A percentile compares a stretch with the other conserved stretches of the same genome.
These are phyloP conservation scores for Platygyra sinensis DNA, from an alignment of 64 coral and sea anemone species.

Conservation along the genomic window DNA sequence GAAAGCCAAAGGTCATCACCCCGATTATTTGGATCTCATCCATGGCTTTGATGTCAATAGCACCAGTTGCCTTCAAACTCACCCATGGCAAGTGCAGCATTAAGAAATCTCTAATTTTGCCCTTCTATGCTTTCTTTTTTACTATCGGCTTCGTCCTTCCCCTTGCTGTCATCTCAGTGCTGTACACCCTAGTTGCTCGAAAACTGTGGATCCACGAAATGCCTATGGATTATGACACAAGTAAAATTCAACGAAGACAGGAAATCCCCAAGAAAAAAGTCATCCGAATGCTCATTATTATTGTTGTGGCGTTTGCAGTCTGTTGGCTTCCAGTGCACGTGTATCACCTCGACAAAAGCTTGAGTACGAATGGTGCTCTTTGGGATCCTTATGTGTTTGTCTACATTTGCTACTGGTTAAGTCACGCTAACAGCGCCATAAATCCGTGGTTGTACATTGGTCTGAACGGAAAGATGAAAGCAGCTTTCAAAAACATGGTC, in stretches of 20 bases:
- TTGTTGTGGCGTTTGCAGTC: slow-evolving; percentile 44
- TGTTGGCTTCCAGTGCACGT: slow-evolving; percentile 67
- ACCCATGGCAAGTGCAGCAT: neutral
- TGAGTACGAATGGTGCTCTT: neutral
- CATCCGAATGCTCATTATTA: slow-evolving; percentile 36
- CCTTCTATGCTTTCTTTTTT: neutral
- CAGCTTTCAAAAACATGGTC: neutral
- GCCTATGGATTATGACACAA: neutral
- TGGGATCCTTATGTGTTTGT: neutral
- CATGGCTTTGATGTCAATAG: neutral
- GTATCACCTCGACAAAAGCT: neutral
- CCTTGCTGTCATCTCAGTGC: slow-evolving; percentile 20
- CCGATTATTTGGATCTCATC: neutral
- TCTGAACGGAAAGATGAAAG: neutral
- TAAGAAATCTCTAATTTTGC: neutral
- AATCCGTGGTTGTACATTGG: neutral
- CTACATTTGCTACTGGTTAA: neutral
- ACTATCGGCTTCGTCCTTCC: slow-evolving; percentile 10
- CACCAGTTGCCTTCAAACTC: neutral
- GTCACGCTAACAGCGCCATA: neutral
- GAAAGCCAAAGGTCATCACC: neutral
- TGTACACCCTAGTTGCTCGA: slow-evolving; percentile 36
- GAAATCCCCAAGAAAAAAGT: slow-evolving; percentile 50
- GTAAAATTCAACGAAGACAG: neutral
- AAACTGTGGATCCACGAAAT: slow-evolving; percentile 40